A percentile compares a stretch with the other conserved stretches of the same genome.
Evolutionary conservation across 1,140 invertebrate species (phyloP).

Genomic region (Anoplolepis gracilipes): DNA sequence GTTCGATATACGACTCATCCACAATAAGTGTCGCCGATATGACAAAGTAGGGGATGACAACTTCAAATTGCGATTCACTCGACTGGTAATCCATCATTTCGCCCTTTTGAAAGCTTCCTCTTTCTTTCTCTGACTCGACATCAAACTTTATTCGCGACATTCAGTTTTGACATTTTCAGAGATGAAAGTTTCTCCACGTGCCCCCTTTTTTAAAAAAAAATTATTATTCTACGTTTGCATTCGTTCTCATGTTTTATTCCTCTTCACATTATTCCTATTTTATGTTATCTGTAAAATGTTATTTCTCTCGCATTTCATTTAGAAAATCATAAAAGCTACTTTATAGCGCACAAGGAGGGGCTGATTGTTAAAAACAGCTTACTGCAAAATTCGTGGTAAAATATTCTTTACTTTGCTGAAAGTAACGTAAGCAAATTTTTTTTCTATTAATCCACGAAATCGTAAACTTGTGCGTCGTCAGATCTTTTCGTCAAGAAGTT

Average conservation of each 20-base stretch:
- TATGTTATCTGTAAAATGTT: conserved; percentile 18
- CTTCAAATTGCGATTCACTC: not conserved
- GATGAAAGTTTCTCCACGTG: not conserved
- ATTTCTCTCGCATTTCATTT: conserved; percentile 18
- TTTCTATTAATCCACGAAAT: not conserved
- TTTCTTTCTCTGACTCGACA: too few species aligned
- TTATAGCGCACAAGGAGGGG: not conserved
- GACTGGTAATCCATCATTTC: not conserved
- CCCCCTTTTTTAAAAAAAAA: not conserved
- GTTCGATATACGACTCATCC: not conserved
- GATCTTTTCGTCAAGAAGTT: conserved; percentile 18
- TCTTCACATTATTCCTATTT: conserved; percentile 17
- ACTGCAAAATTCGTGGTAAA: not conserved
- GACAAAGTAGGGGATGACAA: not conserved
- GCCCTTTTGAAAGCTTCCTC: not conserved
- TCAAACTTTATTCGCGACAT: conserved; percentile 11
- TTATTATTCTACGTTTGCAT: not conserved
- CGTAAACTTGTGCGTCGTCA: not conserved
- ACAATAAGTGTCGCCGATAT: not conserved
- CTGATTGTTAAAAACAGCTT: not conserved
- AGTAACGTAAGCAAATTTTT: not conserved
- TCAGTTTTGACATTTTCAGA: not conserved
- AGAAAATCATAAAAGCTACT: conserved; percentile 19
- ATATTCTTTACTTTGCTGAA: not conserved
- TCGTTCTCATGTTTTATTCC: conserved; percentile 9